phyloP scores from a whole-genome alignment of 2,888 invertebrate genomes.

The Aspidiotus rigidus region DNA sequence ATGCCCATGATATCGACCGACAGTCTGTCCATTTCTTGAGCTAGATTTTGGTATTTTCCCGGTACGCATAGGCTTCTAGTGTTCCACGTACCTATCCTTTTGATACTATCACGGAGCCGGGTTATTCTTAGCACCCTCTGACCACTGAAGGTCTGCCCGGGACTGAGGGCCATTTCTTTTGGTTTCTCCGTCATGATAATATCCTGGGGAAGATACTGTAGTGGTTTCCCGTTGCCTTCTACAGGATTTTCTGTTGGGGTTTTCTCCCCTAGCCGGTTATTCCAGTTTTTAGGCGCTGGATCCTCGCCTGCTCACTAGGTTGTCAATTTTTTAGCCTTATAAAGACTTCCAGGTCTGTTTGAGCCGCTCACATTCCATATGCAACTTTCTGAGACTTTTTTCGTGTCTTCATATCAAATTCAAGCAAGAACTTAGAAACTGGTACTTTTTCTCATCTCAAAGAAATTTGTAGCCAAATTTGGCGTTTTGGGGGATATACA shows the following conservation, averaged over 20 bases:
- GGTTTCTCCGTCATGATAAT: conserved; percentile 37
- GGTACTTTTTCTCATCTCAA: no score
- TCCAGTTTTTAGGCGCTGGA: not conserved
- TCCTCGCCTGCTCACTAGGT: not conserved
- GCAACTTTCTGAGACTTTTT: no score
- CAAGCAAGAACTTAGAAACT: no score
- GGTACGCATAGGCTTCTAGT: conserved; percentile 13
- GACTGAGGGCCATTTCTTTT: conserved; percentile 37
- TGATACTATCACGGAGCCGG: conserved; percentile 10
- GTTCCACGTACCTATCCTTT: conserved; percentile 27
- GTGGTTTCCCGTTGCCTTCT: conserved; percentile 29
- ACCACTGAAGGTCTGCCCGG: conserved; percentile 38
- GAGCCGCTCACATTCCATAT: no score
- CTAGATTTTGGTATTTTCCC: conserved; percentile 30
- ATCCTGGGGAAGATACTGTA: conserved; percentile 30
- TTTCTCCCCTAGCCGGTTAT: conserved; percentile 27
- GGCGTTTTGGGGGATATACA: no score
- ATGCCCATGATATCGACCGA: conserved; percentile 27
- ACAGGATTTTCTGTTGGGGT: conserved; percentile 8
- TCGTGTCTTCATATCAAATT: no score
- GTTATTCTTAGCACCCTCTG: conserved; percentile 37
- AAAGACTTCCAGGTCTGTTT: no score
- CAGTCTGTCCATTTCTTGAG: conserved; percentile 28
- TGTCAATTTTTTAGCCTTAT: no score
- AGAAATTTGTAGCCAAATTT: no score